Evolutionary conservation across 2,113 vertebrate genomes (phyloP).

Genomic region (Salminus brasiliensis): DNA sequence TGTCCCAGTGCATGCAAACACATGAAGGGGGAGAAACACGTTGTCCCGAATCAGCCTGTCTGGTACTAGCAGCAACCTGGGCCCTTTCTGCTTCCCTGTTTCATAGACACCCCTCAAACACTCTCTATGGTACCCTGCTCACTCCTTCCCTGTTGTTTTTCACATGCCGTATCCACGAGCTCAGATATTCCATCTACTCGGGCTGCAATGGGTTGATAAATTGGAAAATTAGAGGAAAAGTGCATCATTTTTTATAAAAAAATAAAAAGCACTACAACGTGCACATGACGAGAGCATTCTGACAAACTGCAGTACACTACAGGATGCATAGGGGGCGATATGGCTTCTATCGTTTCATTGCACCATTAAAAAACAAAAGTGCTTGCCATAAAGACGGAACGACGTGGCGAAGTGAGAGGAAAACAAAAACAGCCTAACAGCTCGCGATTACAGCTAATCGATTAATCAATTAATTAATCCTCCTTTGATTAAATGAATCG

Average conservation of each 20-base stretch:
- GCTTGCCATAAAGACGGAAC: background rate
- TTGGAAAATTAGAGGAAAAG: too few relatives aligned
- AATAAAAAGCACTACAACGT: background rate
- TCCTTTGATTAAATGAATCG: too few relatives aligned
- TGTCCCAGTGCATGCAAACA: conserved; percentile 45
- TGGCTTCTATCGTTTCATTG: background rate
- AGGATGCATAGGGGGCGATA: background rate
- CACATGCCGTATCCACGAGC: background rate
- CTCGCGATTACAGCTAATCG: background rate
- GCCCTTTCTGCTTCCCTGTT: background rate
- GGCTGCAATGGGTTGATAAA: background rate
- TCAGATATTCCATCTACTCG: background rate
- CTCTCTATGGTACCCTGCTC: background rate
- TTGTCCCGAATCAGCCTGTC: conserved; percentile 20
- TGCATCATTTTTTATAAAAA: background rate
- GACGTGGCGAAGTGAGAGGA: background rate
- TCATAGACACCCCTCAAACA: background rate
- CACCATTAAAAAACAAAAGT: background rate
- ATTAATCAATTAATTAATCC: background rate
- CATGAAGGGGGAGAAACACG: conserved; percentile 16
- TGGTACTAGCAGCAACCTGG: background rate
- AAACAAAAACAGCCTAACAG: background rate
- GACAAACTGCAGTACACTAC: background rate
- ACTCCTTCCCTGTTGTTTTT: conserved; percentile 16
- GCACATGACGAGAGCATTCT: background rate